A percentile compares a stretch with the other conserved stretches of the same genome.
phyloP scores from a whole-genome alignment of 2,888 invertebrate genomes.

The Drosophila maculinotata region DNA sequence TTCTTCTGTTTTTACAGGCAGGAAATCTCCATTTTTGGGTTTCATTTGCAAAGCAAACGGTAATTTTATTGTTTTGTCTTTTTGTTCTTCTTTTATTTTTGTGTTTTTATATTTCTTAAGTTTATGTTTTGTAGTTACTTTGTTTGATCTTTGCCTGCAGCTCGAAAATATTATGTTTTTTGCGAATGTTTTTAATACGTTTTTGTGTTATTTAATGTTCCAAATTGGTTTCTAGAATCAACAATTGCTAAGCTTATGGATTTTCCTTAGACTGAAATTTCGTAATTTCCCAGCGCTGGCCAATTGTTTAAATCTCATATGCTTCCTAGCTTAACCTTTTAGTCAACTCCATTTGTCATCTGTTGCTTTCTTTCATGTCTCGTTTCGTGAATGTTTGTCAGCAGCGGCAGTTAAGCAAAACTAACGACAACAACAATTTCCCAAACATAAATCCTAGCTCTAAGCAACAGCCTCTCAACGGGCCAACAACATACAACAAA shows the following conservation, averaged over 20 bases:
- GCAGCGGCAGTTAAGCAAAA: conserved; percentile 34
- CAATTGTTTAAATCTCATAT: neutral
- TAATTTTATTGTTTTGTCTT: conserved; percentile 68
- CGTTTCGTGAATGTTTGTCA: conserved; percentile 34
- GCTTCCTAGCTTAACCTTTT: conserved; percentile 1
- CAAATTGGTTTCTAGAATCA: too few relatives aligned
- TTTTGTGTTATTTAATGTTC: conserved; percentile 1
- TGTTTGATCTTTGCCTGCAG: conserved; percentile 21
- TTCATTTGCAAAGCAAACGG: conserved; percentile 84
- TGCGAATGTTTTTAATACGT: conserved; percentile 39
- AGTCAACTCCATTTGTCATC: conserved; percentile 16
- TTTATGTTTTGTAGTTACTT: conserved; percentile 7
- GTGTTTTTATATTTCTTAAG: conserved; percentile 14
- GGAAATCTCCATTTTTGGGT: conserved; percentile 84
- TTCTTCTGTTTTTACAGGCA: conserved; percentile 83
- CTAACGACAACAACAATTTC: conserved; percentile 22
- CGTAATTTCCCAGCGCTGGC: neutral
- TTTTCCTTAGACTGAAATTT: neutral
- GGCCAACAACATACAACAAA: neutral
- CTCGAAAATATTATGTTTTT: conserved; percentile 14
- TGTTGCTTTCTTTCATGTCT: conserved; percentile 12
- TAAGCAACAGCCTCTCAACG: conserved; percentile 3
- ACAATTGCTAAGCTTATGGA: too few relatives aligned
- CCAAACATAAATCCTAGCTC: conserved; percentile 57
- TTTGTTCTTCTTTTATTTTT: conserved; percentile 24